Base-by-base conservation (phyloP, 2,888 invertebrate genomes). In the Lasioglossum oenotherae region DNA sequence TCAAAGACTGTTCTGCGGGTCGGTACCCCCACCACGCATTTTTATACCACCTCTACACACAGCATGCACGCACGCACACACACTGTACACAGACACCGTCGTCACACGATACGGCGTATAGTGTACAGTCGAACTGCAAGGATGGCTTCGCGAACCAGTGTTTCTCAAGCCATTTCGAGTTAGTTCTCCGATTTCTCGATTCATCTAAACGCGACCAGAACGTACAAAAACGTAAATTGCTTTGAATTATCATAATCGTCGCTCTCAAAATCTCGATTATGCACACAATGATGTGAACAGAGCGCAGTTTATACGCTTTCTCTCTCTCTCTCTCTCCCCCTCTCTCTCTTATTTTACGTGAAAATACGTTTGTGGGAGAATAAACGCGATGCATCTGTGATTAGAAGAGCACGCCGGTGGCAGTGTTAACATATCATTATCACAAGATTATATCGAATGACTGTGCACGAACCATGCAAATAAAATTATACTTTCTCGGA, bases 11-110 rank as follows among this genome's bases (percentile, higher is more conserved):
- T 74, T 89, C 46, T 77, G 83, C 46, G 89, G 91, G 92, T 93
- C 91, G 93, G 90, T 92, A 93, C 92, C 90, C 92, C 89, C 87
- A 88, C 84, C 82, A n/a, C 27, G 82, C 79, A 83, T 91, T 92
- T 87, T 93, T 93, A 93, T 92, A 93, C 78, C 80, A 60, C 41
- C 78, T 60, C 74, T 71, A 38, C 46, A 60, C 64, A 44, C n/a
- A 1, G n/a, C 1, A n/a, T 12, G 12, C n/a, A 12, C 57, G 35
- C 35, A 6, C 53, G 12, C 76, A 12, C 49, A 23, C 49, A 16
- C 16, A 53, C 49, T 46, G 0, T 74, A 16, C 74, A 57, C 73
- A 38, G 35, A 27, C 49, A 31, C 19, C 38, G 19, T 46, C 14
- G 41, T 76, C 53, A 57, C 74, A 64, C 41, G 72, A n/a, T 53